Base-by-base conservation (phyloP, 2,797 vertebrate genomes). In the Lacerta viridis region DNA sequence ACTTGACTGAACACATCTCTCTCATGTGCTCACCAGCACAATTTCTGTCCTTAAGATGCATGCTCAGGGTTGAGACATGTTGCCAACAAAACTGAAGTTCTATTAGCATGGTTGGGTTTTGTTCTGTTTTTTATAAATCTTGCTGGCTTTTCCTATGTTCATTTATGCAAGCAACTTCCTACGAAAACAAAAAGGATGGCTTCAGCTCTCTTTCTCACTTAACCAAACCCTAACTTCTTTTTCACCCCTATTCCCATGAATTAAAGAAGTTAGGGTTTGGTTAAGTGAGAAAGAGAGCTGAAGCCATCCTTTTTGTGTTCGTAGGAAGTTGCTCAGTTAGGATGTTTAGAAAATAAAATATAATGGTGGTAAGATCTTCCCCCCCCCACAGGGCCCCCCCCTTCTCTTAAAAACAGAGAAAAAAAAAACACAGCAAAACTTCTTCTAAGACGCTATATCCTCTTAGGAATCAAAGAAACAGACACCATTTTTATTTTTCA, bases 141-240 rank as follows among this genome's bases (percentile, higher is more conserved):
- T 59, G 27, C 46, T 27, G 27, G 3, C 33, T 66, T 80, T 39
- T 41, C 11, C 15, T 68, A 41, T 25, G 41, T 59, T 79, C 10
- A 33, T 61, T 18, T 61, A 18, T 36, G 39, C 27, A 72, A 80
- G 33, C 18, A 61, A 13, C n/a, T 18, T 46, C 29, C 13, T 72
- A 27, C 5, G 4, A 43, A 15, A 33, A 3, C 68, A 85, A 64
- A 59, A 64, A 5, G 39, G 43, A 88, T 33, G 46, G 41, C 46
- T 59, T 64, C 61, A 88, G 78, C 87, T 83, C 20, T 84, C 46
- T 23, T 64, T 85, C 74, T 25, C 1, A 2, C 36, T 46, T 36
- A 61, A 76, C 25, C 59, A 33, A 64, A 80, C 46, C 81, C 46
- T 87, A 1, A 64, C 64, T 87, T 83, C 15, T 17, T 39, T 90